These are phyloP conservation scores for Chionomys nivalis DNA, from an alignment of 2,113 vertebrate genomes.

Conservation along the genomic window DNA sequence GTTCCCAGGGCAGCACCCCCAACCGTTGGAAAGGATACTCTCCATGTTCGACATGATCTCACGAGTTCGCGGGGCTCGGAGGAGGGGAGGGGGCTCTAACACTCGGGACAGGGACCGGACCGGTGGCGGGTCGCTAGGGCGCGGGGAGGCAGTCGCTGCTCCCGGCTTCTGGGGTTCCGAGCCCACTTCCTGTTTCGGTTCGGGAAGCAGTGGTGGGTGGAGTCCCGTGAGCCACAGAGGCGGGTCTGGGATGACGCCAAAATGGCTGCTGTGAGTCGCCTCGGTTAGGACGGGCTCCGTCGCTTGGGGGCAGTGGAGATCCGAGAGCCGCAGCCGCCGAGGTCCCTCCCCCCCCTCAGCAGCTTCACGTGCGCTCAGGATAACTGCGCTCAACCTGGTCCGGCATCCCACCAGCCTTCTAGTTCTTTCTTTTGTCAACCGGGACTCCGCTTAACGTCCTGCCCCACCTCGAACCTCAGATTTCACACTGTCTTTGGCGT, in stretches of 20 bases:
- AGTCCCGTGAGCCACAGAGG: neutral
- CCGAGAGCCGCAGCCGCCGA: neutral
- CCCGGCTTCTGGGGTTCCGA: fast-evolving
- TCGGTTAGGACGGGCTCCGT: fast-evolving
- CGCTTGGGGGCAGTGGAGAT: neutral
- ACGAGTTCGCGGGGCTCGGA: neutral
- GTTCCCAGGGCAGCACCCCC: neutral
- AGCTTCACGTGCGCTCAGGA: neutral
- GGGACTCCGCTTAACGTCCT: neutral
- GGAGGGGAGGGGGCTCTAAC: too few species aligned
- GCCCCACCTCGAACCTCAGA: neutral
- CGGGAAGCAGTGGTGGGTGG: fast-evolving
- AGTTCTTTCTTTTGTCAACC: neutral
- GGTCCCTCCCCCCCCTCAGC: neutral
- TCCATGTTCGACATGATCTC: conserved; percentile 86
- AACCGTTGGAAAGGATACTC: conserved; percentile 86
- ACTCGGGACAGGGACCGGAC: fast-evolving
- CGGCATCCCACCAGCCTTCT: neutral
- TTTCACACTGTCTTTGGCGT: neutral
- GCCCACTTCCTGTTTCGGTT: conserved; percentile 37
- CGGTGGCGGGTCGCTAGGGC: fast-evolving
- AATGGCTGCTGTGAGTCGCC: neutral
- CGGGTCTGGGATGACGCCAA: neutral
- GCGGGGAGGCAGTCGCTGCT: fast-evolving
- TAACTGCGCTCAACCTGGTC: neutral